These are phyloP conservation scores for Oxyura jamaicensis DNA, from an alignment of 2,113 vertebrate genomes.

Conservation along the genomic window DNA sequence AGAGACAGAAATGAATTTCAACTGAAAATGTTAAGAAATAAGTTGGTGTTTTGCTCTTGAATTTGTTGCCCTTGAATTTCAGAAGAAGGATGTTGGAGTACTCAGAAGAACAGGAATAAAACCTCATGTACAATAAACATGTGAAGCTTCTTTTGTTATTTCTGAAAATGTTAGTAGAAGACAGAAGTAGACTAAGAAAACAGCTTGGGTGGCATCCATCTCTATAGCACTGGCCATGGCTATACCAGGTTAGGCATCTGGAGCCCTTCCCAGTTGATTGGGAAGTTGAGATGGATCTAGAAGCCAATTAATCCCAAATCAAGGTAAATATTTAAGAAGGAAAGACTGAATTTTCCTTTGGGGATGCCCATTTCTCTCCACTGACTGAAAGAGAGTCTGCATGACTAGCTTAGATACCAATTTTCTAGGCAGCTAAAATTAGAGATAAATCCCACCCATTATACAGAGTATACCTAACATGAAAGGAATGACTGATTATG, in stretches of 20 bases:
- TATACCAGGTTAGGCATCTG: not conserved
- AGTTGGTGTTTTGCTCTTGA: not conserved
- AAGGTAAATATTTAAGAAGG: not conserved
- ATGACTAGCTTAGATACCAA: not conserved
- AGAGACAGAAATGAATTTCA: not conserved
- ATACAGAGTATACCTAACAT: not conserved
- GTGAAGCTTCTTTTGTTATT: not conserved
- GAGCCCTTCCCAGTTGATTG: not conserved
- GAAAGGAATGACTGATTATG: conserved; percentile 23
- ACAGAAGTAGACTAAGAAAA: not conserved
- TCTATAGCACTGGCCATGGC: not conserved
- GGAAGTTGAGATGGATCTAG: not conserved
- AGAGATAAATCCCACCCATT: conserved; percentile 10
- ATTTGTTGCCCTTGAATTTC: not conserved
- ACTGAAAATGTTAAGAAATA: not conserved
- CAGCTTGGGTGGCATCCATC: not conserved
- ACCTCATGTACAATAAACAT: not conserved
- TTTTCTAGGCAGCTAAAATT: conserved; percentile 38
- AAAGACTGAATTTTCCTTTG: not conserved
- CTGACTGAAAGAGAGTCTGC: not conserved
- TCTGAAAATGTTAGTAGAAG: not conserved
- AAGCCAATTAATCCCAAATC: not conserved
- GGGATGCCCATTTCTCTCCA: not conserved
- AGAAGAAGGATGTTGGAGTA: not conserved
- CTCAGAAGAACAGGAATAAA: not conserved